phyloP scores from a whole-genome alignment of 2,113 vertebrate species.

The Scomber scombrus region DNA sequence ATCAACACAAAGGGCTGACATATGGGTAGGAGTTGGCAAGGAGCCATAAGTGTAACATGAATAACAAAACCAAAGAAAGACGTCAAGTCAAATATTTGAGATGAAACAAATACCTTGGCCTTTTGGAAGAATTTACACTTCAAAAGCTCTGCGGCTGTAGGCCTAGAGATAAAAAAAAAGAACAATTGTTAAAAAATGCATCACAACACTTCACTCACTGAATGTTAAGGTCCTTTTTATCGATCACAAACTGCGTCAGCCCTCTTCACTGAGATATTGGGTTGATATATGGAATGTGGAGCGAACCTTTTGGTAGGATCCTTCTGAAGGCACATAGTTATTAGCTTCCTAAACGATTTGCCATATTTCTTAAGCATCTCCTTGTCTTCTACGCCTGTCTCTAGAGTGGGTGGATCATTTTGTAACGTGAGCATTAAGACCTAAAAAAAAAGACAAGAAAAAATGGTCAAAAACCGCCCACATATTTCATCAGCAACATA shows the following conservation, averaged over 20 bases:
- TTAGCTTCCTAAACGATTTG: conserved; percentile 98
- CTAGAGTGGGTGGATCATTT: conserved; percentile 96
- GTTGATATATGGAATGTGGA: neutral
- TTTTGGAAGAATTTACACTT: conserved; percentile 90
- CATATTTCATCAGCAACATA: conserved; percentile 9
- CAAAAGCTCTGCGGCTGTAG: conserved; percentile 87
- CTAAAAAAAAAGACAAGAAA: conserved; percentile 79
- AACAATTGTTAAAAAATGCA: neutral
- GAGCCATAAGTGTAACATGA: neutral
- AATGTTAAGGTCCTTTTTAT: conserved; percentile 18
- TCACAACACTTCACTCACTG: conserved; percentile 9
- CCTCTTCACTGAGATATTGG: conserved; percentile 13
- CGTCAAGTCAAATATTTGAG: conserved; percentile 15
- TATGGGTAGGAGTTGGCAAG: too few species aligned
- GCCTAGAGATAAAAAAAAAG: conserved; percentile 75
- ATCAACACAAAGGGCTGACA: neutral
- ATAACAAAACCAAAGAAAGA: conserved; percentile 33
- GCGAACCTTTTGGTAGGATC: conserved; percentile 96
- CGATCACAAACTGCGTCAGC: conserved; percentile 26
- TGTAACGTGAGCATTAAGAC: conserved; percentile 99
- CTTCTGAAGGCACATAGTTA: conserved; percentile 99
- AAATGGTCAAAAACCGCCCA: neutral
- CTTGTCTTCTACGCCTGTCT: conserved; percentile 97
- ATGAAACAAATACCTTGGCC: conserved; percentile 83
- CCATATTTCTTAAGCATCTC: conserved; percentile 98